A percentile compares a stretch with the other conserved stretches of the same genome.
These are phyloP conservation scores for Monochamus alternatus DNA, from an alignment of 2,888 invertebrate species.

Conservation along the genomic window DNA sequence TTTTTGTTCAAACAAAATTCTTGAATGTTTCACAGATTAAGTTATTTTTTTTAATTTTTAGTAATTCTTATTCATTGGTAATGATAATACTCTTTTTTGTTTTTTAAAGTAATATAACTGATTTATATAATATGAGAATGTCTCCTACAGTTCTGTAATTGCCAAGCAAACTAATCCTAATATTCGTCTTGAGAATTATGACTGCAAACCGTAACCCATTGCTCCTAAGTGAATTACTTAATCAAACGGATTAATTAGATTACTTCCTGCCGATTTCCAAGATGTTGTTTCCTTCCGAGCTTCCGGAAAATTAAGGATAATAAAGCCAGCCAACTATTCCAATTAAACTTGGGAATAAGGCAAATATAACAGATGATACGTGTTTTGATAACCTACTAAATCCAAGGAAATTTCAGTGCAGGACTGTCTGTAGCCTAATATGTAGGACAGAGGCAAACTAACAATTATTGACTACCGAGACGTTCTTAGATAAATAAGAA, in stretches of 20 bases:
- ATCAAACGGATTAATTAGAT: constrained; percentile 34
- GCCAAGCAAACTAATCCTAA: constrained; percentile 12
- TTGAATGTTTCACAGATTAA: too few relatives aligned
- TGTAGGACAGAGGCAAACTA: neutral
- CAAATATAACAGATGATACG: constrained; percentile 37
- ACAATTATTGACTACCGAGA: neutral
- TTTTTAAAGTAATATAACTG: neutral
- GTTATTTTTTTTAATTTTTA: too few relatives aligned
- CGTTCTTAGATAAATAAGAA: constrained; percentile 6
- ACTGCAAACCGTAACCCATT: constrained; percentile 12
- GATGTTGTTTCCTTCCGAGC: constrained; percentile 31
- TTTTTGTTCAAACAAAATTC: too few relatives aligned
- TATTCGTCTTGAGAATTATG: constrained; percentile 15
- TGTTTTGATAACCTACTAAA: constrained; percentile 33
- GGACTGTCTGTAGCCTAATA: neutral
- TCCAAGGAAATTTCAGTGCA: constrained; percentile 4
- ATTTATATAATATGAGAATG: neutral
- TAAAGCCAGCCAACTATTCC: constrained; percentile 37
- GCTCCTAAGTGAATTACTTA: constrained; percentile 30
- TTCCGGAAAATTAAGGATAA: constrained; percentile 38
- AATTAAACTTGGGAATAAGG: constrained; percentile 37
- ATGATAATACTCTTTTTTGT: too few relatives aligned
- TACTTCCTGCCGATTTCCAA: constrained; percentile 38
- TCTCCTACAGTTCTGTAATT: neutral
- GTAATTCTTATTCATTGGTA: too few relatives aligned